Evolutionary conservation across 2,888 invertebrate species (phyloP).

Genomic region (Trissoscelio sp.): DNA sequence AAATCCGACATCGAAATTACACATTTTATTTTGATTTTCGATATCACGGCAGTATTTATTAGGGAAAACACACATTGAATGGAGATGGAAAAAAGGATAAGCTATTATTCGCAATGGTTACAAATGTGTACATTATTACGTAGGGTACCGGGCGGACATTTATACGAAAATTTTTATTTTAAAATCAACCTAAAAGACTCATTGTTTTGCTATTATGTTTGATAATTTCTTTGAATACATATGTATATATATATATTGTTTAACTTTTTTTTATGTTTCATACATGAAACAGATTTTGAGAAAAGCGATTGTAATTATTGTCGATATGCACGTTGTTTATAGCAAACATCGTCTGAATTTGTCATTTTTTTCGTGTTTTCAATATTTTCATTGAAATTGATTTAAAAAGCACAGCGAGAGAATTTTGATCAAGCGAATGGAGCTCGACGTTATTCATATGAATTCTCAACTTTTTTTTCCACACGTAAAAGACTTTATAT

Average conservation of each 20-base stretch:
- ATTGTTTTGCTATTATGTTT: too few species aligned
- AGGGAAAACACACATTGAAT: conserved; percentile 2
- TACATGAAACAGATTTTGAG: neutral
- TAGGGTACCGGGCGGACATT: too few species aligned
- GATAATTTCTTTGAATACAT: too few species aligned
- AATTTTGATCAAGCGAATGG: neutral
- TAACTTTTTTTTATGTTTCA: too few species aligned
- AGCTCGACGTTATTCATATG: neutral
- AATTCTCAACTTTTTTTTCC: too few species aligned
- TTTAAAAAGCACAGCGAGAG: neutral
- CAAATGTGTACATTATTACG: neutral
- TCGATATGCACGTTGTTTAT: neutral
- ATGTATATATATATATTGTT: too few species aligned
- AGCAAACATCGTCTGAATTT: neutral
- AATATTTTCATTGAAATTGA: neutral
- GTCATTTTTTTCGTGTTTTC: neutral
- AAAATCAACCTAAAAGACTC: too few species aligned
- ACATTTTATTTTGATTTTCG: conserved; percentile 40
- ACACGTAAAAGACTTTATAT: too few species aligned
- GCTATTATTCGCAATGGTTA: conserved; percentile 10
- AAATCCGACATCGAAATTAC: conserved; percentile 40
- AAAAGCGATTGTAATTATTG: neutral
- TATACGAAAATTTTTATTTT: neutral
- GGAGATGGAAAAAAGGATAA: neutral
- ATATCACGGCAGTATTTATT: conserved; percentile 23